Percentiles rank a stretch among this genome's conserved stretches.
Conservation (phyloP, 2,888 invertebrate species). For the Dicranocentrus wangi region DNA sequence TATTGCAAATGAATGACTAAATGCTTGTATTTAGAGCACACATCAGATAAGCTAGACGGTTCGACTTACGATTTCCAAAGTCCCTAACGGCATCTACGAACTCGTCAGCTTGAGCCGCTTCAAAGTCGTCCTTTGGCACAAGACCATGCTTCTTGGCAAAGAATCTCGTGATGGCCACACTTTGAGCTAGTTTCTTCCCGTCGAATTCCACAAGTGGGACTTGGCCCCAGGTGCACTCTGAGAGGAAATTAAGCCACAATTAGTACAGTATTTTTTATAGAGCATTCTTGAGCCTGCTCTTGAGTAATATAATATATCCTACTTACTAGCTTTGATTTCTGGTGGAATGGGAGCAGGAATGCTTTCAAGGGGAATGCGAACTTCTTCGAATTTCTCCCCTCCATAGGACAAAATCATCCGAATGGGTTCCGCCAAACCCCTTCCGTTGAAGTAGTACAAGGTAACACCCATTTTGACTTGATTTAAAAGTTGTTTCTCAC, state of each 20-base stretch:
- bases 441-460: conserved; percentile 76
- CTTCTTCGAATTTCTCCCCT: conserved; percentile 75
- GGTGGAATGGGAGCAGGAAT: conserved; percentile 56
- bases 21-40: background rate
- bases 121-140: conserved; percentile 78
- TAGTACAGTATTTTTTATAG: background rate
- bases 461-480: conserved; percentile 73
- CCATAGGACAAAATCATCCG: conserved; percentile 75
- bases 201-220: conserved; percentile 79
- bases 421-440: conserved; percentile 75
- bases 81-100: conserved; percentile 78
- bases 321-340: conserved; percentile 47
- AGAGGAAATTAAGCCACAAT: background rate
- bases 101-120: conserved; percentile 78
- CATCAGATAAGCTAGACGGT: background rate
- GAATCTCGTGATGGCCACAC: conserved; percentile 79
- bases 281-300: background rate
- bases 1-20: background rate
- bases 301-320: background rate
- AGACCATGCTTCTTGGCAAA: conserved; percentile 78
- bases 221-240: conserved; percentile 61
- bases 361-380: conserved; percentile 62
- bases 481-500: too few relatives aligned
- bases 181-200: conserved; percentile 77
- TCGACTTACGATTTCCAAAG: conserved; percentile 34